A percentile compares a stretch with the other conserved stretches of the same genome.
phyloP scores from a whole-genome alignment of 2,797 vertebrate species.

The Mormyrus hasselquistii region DNA sequence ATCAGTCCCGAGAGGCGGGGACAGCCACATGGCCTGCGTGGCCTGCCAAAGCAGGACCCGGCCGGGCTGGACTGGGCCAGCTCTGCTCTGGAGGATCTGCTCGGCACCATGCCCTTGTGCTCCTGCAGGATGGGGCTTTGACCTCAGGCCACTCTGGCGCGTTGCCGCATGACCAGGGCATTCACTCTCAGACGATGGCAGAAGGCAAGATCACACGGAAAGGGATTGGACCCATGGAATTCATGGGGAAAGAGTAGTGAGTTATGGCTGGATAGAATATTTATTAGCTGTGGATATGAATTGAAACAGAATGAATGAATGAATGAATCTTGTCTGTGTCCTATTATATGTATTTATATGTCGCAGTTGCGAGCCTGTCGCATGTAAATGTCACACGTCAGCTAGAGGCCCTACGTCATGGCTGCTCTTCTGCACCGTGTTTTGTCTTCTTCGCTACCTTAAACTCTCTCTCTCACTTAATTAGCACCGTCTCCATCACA shows the following conservation, averaged over 20 bases:
- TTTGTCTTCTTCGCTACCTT: not conserved
- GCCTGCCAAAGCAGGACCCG: slow-evolving; percentile 56
- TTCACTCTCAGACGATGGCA: not conserved
- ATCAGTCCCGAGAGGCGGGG: slow-evolving; percentile 48
- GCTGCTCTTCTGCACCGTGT: not conserved
- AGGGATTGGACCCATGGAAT: not conserved
- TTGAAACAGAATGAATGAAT: not conserved
- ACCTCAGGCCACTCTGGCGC: not conserved
- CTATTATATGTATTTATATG: not conserved
- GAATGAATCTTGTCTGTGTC: not conserved
- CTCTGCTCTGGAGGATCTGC: slow-evolving; percentile 42
- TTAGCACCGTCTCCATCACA: slow-evolving; percentile 7
- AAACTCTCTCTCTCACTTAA: slow-evolving; percentile 1
- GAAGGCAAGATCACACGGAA: not conserved
- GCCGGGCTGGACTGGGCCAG: slow-evolving; percentile 47
- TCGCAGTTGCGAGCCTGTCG: not conserved
- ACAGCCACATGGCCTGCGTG: slow-evolving; percentile 57
- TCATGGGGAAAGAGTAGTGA: not conserved
- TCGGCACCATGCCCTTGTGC: slow-evolving; percentile 14
- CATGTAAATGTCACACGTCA: not conserved
- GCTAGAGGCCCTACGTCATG: no score
- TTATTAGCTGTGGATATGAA: not conserved
- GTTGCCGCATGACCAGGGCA: not conserved
- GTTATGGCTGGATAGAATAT: not conserved
- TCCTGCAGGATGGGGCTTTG: not conserved